phyloP scores from a whole-genome alignment of 1,140 invertebrate species.

The Neodiprion lecontei region DNA sequence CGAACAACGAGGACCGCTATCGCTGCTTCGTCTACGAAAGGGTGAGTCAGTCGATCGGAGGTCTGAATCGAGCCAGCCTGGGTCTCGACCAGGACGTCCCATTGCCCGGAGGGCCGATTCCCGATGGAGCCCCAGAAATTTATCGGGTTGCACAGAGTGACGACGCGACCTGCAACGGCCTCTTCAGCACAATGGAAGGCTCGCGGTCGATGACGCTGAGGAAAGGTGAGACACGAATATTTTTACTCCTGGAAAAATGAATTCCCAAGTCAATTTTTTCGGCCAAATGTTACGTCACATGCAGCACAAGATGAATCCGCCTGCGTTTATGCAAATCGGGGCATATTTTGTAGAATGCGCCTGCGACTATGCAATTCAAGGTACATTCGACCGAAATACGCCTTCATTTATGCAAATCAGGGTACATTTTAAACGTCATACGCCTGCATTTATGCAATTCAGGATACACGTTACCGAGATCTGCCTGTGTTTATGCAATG shows the following conservation, averaged over 20 bases:
- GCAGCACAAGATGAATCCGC: no score
- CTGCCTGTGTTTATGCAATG: no score
- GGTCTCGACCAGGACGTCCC: constrained; percentile 52
- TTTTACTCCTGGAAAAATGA: background rate
- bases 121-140: constrained; percentile 60
- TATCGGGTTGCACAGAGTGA: constrained; percentile 86
- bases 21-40: constrained; percentile 92
- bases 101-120: constrained; percentile 44
- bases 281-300: background rate
- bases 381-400: no score
- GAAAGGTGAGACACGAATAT: constrained; percentile 62
- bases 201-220: constrained; percentile 77
- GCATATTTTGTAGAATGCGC: no score
- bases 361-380: no score
- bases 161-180: constrained; percentile 86
- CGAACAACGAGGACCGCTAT: constrained; percentile 89
- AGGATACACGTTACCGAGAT: no score
- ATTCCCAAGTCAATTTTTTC: background rate
- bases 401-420: no score
- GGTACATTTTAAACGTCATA: no score
- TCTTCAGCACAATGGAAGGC: constrained; percentile 81
- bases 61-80: constrained; percentile 44
- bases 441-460: no score
- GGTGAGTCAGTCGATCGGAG: constrained; percentile 56
- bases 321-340: no score